A percentile compares a stretch with the other conserved stretches of the same genome.
Evolutionary conservation across 2,797 vertebrate genomes (phyloP).

Genomic region (Leptoclinus maculatus): DNA sequence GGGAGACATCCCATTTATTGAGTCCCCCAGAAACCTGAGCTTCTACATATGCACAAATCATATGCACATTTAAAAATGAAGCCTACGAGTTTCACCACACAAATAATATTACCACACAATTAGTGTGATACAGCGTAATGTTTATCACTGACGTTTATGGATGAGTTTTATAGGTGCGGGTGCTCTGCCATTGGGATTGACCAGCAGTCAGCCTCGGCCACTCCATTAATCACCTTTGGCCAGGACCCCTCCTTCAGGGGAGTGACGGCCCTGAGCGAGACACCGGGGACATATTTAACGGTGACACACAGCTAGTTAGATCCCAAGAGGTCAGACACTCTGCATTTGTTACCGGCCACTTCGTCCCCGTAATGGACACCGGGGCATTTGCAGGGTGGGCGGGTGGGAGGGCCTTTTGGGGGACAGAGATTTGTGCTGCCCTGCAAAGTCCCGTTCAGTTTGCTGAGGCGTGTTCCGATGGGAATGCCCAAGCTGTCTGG

Average conservation of each 20-base stretch:
- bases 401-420: constrained; percentile 27
- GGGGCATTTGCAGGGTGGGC: constrained; percentile 36
- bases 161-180: background rate
- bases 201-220: constrained; percentile 48
- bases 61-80: no score
- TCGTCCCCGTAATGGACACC: constrained; percentile 77
- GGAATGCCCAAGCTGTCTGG: constrained; percentile 64
- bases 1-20: no score
- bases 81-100: no score
- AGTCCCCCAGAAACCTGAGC: no score
- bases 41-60: no score
- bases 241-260: constrained; percentile 72
- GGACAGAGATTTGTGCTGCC: constrained; percentile 58
- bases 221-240: constrained; percentile 77
- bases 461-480: constrained; percentile 64
- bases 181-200: constrained; percentile 59
- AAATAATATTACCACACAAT: background rate
- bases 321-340: constrained; percentile 79
- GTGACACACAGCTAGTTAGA: constrained; percentile 82
- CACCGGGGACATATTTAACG: constrained; percentile 77
- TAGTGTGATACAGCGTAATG: background rate
- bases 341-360: constrained; percentile 68
- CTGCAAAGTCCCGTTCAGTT: constrained; percentile 66
- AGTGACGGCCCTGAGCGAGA: constrained; percentile 65
- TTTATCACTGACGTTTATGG: background rate